Conservation (phyloP, 1,140 invertebrate species). For the Chymomyza costata region DNA sequence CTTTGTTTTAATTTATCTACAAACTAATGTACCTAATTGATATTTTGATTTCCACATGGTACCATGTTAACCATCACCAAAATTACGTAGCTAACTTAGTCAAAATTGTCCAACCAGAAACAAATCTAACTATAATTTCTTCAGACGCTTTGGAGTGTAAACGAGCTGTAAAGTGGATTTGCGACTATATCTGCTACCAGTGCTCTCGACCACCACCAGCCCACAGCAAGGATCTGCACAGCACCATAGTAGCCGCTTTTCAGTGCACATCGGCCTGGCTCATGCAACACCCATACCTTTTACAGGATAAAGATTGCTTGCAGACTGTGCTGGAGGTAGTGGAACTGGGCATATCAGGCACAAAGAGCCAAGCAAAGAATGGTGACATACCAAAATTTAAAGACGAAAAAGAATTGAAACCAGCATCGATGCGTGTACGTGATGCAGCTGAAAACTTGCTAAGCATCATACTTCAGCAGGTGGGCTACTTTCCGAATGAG, state of each 20-base stretch:
- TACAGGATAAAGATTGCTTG: slow-evolving; percentile 94
- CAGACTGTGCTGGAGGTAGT: slow-evolving; percentile 96
- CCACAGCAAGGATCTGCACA: slow-evolving; percentile 98
- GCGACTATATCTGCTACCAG: slow-evolving; percentile 97
- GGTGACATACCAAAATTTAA: slow-evolving; percentile 94
- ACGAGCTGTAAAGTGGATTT: slow-evolving; percentile 97
- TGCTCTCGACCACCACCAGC: slow-evolving; percentile 95
- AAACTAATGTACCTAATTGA: slow-evolving; percentile 22
- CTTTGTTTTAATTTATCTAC: slow-evolving; percentile 15
- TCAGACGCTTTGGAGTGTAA: slow-evolving; percentile 90
- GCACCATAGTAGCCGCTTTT: slow-evolving; percentile 96
- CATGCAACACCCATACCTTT: slow-evolving; percentile 88
- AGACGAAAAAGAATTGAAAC: slow-evolving; percentile 96
- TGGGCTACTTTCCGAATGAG: slow-evolving; percentile 88
- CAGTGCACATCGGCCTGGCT: slow-evolving; percentile 95
- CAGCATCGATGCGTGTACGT: slow-evolving; percentile 95
- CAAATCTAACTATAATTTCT: slow-evolving; percentile 75
- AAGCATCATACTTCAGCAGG: slow-evolving; percentile 93
- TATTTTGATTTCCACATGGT: slow-evolving; percentile 23
- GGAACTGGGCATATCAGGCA: slow-evolving; percentile 97
- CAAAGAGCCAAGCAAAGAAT: slow-evolving; percentile 90
- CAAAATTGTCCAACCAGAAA: slow-evolving; percentile 74
- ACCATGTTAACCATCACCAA: slow-evolving; percentile 31
- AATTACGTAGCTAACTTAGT: slow-evolving; percentile 63
- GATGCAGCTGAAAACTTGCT: slow-evolving; percentile 96